Evolutionary conservation across 2,797 vertebrate genomes (phyloP).

Genomic region (Morus bassanus): DNA sequence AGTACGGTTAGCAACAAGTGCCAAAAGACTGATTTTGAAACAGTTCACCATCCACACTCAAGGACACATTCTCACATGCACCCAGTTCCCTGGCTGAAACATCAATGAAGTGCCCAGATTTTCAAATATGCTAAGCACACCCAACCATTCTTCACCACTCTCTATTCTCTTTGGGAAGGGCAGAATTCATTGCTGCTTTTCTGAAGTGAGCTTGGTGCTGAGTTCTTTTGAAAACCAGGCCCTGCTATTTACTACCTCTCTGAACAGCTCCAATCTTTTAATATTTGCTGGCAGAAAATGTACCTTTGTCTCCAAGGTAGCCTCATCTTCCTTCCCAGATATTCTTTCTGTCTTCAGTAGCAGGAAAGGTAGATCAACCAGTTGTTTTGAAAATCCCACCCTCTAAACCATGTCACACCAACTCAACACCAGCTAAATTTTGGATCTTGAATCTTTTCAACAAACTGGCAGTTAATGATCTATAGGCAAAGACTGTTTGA

Average conservation of each 20-base stretch:
- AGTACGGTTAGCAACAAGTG: not conserved
- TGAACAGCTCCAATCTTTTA: not conserved
- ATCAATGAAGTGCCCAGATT: not conserved
- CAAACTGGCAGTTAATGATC: conserved; percentile 21
- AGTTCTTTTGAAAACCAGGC: not conserved
- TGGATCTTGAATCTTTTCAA: not conserved
- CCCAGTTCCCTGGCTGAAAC: not conserved
- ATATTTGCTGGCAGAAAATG: not conserved
- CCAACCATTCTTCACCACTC: not conserved
- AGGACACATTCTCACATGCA: not conserved
- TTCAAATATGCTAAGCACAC: not conserved
- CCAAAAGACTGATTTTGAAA: not conserved
- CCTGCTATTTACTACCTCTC: not conserved
- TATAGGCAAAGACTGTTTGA: conserved; percentile 19
- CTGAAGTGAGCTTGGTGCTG: not conserved
- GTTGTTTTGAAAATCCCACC: conserved; percentile 18
- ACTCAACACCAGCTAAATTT: conserved; percentile 12
- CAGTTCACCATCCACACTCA: not conserved
- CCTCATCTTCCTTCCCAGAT: not conserved
- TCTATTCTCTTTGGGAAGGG: not conserved
- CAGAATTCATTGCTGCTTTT: not conserved
- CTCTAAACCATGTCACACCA: not conserved
- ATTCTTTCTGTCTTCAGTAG: not conserved
- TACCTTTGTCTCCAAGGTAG: not conserved
- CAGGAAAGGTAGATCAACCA: not conserved